Conservation (phyloP, 2,797 vertebrate genomes). For the Eidolon dupreanum region DNA sequence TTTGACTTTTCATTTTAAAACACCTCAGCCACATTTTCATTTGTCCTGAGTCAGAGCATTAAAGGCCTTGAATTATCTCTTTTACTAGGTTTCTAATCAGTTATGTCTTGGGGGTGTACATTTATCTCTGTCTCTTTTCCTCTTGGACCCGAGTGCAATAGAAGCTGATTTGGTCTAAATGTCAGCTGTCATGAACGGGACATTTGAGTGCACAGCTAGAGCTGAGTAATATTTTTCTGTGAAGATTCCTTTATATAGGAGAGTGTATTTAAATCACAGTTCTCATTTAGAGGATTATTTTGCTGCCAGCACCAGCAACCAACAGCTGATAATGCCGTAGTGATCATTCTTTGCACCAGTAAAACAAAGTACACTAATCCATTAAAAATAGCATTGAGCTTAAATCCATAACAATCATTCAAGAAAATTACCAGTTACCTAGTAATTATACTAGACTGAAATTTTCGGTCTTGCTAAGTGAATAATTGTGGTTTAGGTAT, state of each 20-base stretch:
- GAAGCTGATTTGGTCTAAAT: conserved; percentile 29
- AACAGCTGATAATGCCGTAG: conserved; percentile 50
- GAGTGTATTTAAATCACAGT: conserved; percentile 55
- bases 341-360: conserved; percentile 54
- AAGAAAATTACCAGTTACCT: neutral
- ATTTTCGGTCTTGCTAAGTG: conserved; percentile 43
- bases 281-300: conserved; percentile 74
- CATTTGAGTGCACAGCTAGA: neutral
- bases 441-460: conserved; percentile 54
- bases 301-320: neutral
- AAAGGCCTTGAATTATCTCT: neutral
- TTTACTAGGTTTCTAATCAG: neutral
- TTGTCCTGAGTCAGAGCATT: neutral
- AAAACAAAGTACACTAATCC: conserved; percentile 50
- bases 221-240: neutral
- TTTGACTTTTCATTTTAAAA: neutral
- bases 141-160: neutral
- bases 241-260: conserved; percentile 47
- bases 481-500: neutral
- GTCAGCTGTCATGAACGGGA: neutral
- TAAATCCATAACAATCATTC: conserved; percentile 57
- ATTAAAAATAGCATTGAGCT: conserved; percentile 61
- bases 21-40: neutral
- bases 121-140: conserved; percentile 21
- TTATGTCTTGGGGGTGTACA: neutral